These are phyloP conservation scores for Phalacrocorax brasilianus DNA, from an alignment of 2,113 vertebrate species.

Conservation along the genomic window DNA sequence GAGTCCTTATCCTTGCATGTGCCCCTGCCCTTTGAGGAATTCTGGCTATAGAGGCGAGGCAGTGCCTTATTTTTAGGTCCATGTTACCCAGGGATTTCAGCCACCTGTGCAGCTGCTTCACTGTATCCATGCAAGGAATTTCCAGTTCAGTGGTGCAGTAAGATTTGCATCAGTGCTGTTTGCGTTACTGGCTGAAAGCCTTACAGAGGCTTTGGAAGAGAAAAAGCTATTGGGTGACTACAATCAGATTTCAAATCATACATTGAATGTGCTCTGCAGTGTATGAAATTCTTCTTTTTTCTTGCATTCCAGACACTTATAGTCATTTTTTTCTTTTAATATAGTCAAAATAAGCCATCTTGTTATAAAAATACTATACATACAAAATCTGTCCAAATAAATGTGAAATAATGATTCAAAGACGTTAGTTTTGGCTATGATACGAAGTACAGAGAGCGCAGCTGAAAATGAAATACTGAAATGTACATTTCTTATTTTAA, in stretches of 20 bases:
- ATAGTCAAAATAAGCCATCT: not conserved
- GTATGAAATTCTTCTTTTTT: not conserved
- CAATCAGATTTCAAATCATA: not conserved
- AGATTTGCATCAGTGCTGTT: not conserved
- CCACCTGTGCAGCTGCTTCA: conserved; percentile 53
- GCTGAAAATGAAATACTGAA: not conserved
- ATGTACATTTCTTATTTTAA: not conserved
- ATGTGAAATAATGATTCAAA: conserved; percentile 1
- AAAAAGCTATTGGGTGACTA: not conserved
- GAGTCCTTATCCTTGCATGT: not conserved
- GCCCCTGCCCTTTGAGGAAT: conserved; percentile 18
- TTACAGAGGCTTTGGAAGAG: not conserved
- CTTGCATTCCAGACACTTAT: not conserved
- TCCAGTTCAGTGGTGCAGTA: not conserved
- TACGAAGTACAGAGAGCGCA: not conserved
- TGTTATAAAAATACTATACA: not conserved
- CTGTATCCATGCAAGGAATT: not conserved
- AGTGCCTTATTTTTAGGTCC: conserved; percentile 49
- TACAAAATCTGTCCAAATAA: not conserved
- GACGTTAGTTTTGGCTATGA: not conserved
- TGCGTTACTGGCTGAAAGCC: not conserved
- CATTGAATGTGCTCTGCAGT: not conserved
- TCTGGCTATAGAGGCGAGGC: not conserved
- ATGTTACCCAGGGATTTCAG: conserved; percentile 4
- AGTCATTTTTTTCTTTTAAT: not conserved